A percentile compares a stretch with the other conserved stretches of the same genome.
Conservation (phyloP, 2,113 vertebrate genomes). For the Pseudopodoces humilis region DNA sequence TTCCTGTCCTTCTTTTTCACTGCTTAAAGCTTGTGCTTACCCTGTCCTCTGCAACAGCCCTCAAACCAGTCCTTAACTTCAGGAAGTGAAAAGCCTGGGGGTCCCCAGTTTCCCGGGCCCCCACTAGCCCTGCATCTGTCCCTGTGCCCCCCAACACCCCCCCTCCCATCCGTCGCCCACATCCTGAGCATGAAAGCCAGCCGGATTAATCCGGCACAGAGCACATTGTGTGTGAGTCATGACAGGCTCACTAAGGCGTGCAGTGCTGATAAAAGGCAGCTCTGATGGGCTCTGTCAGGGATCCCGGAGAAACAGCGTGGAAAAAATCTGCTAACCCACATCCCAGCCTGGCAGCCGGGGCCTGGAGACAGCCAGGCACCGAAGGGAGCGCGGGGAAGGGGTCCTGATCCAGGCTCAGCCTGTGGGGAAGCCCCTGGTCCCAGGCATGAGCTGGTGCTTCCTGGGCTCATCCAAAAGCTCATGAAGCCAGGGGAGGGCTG, state of each 20-base stretch:
- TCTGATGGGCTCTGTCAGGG: conserved; percentile 74
- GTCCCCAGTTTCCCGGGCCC: background rate
- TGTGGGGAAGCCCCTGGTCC: background rate
- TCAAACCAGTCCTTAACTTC: background rate
- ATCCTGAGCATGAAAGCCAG: conserved; percentile 71
- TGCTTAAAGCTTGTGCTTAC: background rate
- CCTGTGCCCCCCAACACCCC: background rate
- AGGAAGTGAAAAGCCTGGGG: background rate
- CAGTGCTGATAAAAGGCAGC: conserved; percentile 82
- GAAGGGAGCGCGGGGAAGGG: background rate
- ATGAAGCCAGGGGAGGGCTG: background rate
- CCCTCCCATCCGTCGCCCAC: conserved; percentile 10
- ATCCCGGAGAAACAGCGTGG: conserved; percentile 59
- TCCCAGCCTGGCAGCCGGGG: conserved; percentile 20
- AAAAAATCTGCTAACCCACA: conserved; percentile 63
- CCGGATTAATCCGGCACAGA: conserved; percentile 84
- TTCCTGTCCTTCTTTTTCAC: background rate
- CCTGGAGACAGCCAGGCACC: conserved; percentile 10
- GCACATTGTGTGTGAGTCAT: conserved; percentile 82
- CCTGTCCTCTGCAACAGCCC: background rate
- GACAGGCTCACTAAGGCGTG: conserved; percentile 88
- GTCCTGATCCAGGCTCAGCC: background rate
- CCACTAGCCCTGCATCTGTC: background rate
- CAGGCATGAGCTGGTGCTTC: background rate
- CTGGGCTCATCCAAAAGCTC: background rate